Base-by-base conservation (phyloP, 1,140 invertebrate species). In the Nautilus pompilius region DNA sequence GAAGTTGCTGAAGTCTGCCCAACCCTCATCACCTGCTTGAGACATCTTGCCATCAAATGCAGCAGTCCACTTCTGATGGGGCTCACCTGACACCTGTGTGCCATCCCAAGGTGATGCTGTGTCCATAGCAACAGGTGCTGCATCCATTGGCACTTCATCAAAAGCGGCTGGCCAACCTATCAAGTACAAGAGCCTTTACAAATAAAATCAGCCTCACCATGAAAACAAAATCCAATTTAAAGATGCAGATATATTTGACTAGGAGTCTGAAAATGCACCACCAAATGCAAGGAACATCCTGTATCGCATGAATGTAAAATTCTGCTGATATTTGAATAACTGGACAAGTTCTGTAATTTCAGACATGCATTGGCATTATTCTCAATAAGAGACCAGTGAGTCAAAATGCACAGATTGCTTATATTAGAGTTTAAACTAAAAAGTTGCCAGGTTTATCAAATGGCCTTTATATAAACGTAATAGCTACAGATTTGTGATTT, bases 51-150 rank as follows among this genome's bases (percentile, higher is more conserved):
- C 29, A 26, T 65, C 65, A 70, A 80, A 80, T 59, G 73, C 65
- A 8, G 78, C 78, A 76, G 77, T 79, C 17, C 66, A 67, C 10
- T 71, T 65, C 54, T 67, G 58, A 45, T 67, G 53, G 15, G 60
- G 29, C n/a, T 33, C 36, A n/a, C 65, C 55, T 30, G 28, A 57
- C 33, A 34, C 29, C 24, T 45, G 65, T 20, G 45, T 33, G 15
- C 51, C 69, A 30, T 65, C 73, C 72, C 71, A 82, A 20, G 82
- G 79, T 60, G 80, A 79, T 2, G 58, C 63, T 32, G 79, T 76
- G 69, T 81, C 79, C 65, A 82, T 79, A 26, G 78, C 77, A 62
- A 77, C 71, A 55, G 75, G 78, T 26, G 70, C 73, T 6, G 55
- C 68, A 26, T 79, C 78, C 63, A 72, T 75, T 55, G 70, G 61